Base-by-base conservation (phyloP, 2,797 vertebrate species). In the Hemibagrus guttatus region DNA sequence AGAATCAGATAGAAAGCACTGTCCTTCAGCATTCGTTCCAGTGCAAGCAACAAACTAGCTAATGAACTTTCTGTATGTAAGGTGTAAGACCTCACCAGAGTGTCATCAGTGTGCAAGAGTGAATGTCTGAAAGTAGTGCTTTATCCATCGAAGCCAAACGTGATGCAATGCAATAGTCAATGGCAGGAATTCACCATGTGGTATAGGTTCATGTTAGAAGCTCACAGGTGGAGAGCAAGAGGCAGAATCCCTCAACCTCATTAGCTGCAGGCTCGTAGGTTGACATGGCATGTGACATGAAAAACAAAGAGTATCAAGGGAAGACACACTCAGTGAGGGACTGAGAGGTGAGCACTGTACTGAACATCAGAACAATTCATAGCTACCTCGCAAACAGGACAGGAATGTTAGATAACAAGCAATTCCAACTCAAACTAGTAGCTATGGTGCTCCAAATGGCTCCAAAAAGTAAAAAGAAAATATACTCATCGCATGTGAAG, bases 21-120 rank as follows among this genome's bases (percentile, higher is more conserved):
- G 0, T 58, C 28, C 17, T 21, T 23, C 14, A 63, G 14, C 1
- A 4, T 17, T 82, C 6, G 16, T 31, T 68, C 63, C 46, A 54
- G 12, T 35, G 19, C 63, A 35, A 82, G 63, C 81, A 31, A 54
- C 80, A 81, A 81, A 64, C 42, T 31, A 28, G 61, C 17, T 31
- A 64, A 49, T 54, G 46, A 52, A 54, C 54, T 35, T 21, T 68
- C 17, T 54, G 46, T 21, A 31, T 54, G 2, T 81, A 61, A 52
- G 28, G 42, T 49, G 61, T 52, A 52, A 68, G 46, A n/a, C 58
- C 7, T 63, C 58, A 14, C 42, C n/a, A 54, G 12, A 68, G 31
- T 82, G 63, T 52, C 81, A 82, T 82, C 81, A 31, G 39, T 46
- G 23, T 28, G 79, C 46, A 82, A 68, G 9, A 54, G 61, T 64